Evolutionary conservation across 2,888 invertebrate species (phyloP), one percentile per base, ranked within the genome.

Genomic region (Oconnorella tubifera): DNA sequence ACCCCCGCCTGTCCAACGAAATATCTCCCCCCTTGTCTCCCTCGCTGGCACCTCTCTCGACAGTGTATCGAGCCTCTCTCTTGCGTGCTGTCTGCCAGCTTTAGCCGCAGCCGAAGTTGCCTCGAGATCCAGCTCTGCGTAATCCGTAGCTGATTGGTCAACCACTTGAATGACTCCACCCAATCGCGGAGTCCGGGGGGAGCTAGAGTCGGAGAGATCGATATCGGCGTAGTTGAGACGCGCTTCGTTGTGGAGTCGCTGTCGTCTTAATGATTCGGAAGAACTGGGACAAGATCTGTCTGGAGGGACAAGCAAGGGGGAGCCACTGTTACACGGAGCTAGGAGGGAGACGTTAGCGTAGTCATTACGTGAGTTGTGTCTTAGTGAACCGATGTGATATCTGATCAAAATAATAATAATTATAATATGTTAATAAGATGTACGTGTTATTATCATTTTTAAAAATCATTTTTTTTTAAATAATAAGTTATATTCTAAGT

Each of bases 201-300:
- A 51, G 25, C 53, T 51, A 19, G 53, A 51, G 53, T 51, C 53
- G 6, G 53, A 51, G 23, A 51, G 25, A 51, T 51, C 53, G 25
- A 51, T 51, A 25, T 51, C 53, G 14, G 53, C 53, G 25, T 51
- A 51, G 53, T 51, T 51, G 53, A 51, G 53, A 10, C 40, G 40
- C 10, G 40, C 40, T 10, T 40, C 40, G 4, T 51, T 19, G 6
- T 51, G 53, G 23, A 19, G 53, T 10, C 53, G 53, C 25, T 23
- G 25, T 27, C 53, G 10, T 19, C 53, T 19, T 27, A 27, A 19
- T 4, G 53, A 51, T 27, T 51, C 53, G 25, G 14, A 19, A 25
- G 53, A 51, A 25, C 25, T 25, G 10, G 53, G 53, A 27, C 53
- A 51, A 25, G 53, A 51, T 25, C 53, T 19, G 53, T 51, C 53